Evolutionary conservation across 1,140 invertebrate genomes (phyloP).

Genomic region (Carcinoscorpius rotundicauda): DNA sequence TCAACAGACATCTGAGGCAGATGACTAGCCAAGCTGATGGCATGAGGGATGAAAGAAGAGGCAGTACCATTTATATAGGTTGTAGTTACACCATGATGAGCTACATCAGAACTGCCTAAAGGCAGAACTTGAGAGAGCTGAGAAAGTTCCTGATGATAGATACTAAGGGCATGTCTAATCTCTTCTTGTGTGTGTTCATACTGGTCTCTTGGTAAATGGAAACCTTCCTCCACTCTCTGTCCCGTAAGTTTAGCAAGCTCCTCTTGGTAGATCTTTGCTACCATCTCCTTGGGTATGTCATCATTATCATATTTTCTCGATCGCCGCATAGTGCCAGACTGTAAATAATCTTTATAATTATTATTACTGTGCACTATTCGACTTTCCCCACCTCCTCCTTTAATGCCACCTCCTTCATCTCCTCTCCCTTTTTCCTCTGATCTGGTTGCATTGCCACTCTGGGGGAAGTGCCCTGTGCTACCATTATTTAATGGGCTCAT

Average conservation of each 20-base stretch:
- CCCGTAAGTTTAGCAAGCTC: constrained; percentile 86
- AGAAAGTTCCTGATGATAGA: constrained; percentile 80
- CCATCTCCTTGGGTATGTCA: constrained; percentile 92
- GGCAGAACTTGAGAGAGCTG: constrained; percentile 46
- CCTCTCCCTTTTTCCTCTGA: not conserved
- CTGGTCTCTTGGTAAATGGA: constrained; percentile 23
- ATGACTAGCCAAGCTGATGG: too few relatives aligned
- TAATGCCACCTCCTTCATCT: not conserved
- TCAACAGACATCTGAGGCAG: constrained; percentile 7
- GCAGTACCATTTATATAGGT: too few relatives aligned
- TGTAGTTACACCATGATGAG: too few relatives aligned
- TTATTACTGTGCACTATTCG: not conserved
- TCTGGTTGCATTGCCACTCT: not conserved
- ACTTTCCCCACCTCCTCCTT: not conserved
- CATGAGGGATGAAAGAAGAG: too few relatives aligned
- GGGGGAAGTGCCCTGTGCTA: not conserved
- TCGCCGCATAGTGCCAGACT: not conserved
- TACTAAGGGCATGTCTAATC: constrained; percentile 73
- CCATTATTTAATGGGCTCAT: not conserved
- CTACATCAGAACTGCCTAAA: not conserved
- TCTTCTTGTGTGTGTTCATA: constrained; percentile 66
- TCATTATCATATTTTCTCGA: constrained; percentile 53
- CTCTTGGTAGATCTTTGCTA: constrained; percentile 92
- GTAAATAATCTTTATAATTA: not conserved
- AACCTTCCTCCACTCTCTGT: constrained; percentile 26